These are phyloP conservation scores for Hirtodrosophila trivittata DNA, from an alignment of 2,888 invertebrate species.

Conservation along the genomic window DNA sequence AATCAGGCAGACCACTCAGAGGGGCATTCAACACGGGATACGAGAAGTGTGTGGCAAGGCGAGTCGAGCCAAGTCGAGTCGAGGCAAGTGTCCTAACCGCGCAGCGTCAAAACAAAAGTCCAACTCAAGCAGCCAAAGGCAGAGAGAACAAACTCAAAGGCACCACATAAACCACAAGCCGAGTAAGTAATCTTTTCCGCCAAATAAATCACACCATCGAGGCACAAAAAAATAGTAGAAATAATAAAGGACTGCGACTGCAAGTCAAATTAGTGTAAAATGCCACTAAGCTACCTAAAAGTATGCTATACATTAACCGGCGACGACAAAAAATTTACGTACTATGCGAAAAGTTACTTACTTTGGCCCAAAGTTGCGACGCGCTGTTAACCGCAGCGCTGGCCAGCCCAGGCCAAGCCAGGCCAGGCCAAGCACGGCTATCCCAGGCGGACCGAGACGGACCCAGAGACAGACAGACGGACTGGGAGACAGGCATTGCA, in stretches of 20 bases:
- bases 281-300: slow-evolving; percentile 77
- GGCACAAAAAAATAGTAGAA: slow-evolving; percentile 9
- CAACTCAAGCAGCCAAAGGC: slow-evolving; percentile 12
- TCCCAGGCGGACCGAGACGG: slow-evolving; percentile 9
- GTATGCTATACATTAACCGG: slow-evolving; percentile 63
- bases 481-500: slow-evolving; percentile 63
- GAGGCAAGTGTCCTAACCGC: slow-evolving; percentile 13
- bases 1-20: slow-evolving; percentile 31
- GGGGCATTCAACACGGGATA: background rate
- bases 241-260: slow-evolving; percentile 41
- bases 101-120: slow-evolving; percentile 45
- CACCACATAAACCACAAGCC: slow-evolving; percentile 55
- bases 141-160: slow-evolving; percentile 30
- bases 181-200: slow-evolving; percentile 82
- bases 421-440: background rate
- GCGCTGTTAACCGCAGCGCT: slow-evolving; percentile 73
- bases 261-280: slow-evolving; percentile 80
- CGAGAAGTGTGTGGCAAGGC: background rate
- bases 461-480: background rate
- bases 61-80: background rate
- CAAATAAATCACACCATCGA: slow-evolving; percentile 83
- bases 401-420: slow-evolving; percentile 16
- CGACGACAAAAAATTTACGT: slow-evolving; percentile 60
- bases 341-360: slow-evolving; percentile 75
- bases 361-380: slow-evolving; percentile 67